These are phyloP conservation scores for Zelleria hepariella DNA, from an alignment of 2,888 invertebrate genomes.

Conservation along the genomic window DNA sequence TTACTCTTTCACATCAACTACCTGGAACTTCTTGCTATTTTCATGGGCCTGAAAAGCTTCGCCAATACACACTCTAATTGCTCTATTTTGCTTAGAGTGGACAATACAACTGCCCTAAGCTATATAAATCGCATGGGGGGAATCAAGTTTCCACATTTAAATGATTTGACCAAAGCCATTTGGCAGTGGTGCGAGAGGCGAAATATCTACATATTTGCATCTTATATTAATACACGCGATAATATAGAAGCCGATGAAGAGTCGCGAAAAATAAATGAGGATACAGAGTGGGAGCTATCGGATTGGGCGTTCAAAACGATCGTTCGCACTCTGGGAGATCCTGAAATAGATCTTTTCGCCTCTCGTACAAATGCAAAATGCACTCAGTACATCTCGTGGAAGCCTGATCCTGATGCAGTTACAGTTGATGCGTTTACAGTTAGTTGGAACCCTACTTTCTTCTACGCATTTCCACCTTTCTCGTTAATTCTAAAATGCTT, in stretches of 20 bases:
- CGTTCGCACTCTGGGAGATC: background rate
- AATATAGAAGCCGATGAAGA: constrained; percentile 14
- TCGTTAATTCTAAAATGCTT: constrained; percentile 8
- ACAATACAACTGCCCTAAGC: background rate
- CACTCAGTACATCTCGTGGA: constrained; percentile 4
- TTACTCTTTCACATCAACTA: background rate
- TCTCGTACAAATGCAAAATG: constrained; percentile 8
- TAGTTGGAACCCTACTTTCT: constrained; percentile 5
- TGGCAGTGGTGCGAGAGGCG: constrained; percentile 16
- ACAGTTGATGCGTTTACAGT: constrained; percentile 11
- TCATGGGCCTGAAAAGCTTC: background rate
- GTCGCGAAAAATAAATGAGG: constrained; percentile 10
- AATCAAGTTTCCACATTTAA: no score
- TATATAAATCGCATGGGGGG: constrained; percentile 10
- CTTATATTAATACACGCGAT: no score
- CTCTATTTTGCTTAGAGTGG: background rate
- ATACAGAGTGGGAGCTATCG: constrained; percentile 10
- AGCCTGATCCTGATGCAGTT: constrained; percentile 5
- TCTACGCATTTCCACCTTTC: constrained; percentile 13
- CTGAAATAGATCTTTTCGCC: constrained; percentile 8
- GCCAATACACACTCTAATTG: background rate
- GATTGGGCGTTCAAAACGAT: constrained; percentile 4
- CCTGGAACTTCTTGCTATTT: no score
- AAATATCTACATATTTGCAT: constrained; percentile 11
- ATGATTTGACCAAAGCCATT: constrained; percentile 8